Conservation (phyloP, 2,113 vertebrate species). For the Echinops telfairi region DNA sequence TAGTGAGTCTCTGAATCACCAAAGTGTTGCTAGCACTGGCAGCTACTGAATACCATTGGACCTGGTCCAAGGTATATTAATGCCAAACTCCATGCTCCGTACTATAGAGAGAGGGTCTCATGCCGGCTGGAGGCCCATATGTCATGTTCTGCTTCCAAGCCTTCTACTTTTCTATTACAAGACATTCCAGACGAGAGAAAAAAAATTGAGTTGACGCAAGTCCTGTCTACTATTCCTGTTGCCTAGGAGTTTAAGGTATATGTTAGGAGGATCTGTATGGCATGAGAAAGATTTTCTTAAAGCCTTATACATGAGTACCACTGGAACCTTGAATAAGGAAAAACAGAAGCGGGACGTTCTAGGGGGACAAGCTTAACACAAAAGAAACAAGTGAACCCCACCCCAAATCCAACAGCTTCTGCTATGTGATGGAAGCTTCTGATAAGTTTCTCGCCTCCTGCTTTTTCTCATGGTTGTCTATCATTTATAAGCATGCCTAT, state of each 20-base stretch:
- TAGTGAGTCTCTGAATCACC: constrained; percentile 45
- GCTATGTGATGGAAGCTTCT: constrained; percentile 76
- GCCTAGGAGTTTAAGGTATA: constrained; percentile 36
- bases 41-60: constrained; percentile 26
- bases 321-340: constrained; percentile 81
- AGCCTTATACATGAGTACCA: constrained; percentile 51
- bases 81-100: constrained; percentile 34
- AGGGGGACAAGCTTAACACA: constrained; percentile 78
- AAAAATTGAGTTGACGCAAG: constrained; percentile 43
- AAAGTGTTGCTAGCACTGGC: constrained; percentile 33
- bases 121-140: constrained; percentile 38
- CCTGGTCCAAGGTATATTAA: neutral
- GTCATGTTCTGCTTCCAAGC: constrained; percentile 47
- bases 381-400: constrained; percentile 79
- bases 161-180: constrained; percentile 75
- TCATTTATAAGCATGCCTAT: constrained; percentile 50
- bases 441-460: constrained; percentile 65
- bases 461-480: constrained; percentile 71
- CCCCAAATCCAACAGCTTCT: constrained; percentile 76
- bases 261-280: constrained; percentile 63
- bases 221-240: constrained; percentile 36
- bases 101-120: constrained; percentile 7
- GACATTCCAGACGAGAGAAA: neutral
- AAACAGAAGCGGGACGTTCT: constrained; percentile 81
- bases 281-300: constrained; percentile 76